Conservation (phyloP, 2,797 vertebrate genomes). For the Oceanodroma leucorhoa region DNA sequence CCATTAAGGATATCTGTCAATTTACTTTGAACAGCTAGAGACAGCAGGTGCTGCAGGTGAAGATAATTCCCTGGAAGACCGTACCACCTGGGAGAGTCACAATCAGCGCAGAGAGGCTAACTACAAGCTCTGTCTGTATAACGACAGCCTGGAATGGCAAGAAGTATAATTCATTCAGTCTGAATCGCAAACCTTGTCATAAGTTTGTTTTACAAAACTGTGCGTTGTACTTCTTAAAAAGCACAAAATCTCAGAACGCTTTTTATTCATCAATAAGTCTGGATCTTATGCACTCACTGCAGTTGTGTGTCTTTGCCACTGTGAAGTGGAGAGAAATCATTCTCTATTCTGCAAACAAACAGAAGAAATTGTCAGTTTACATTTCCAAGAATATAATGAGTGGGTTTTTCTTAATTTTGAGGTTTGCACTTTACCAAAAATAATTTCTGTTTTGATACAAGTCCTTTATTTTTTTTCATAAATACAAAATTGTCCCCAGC, state of each 20-base stretch:
- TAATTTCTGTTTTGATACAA: neutral
- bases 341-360: neutral
- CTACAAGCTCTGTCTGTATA: neutral
- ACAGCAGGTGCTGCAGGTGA: slow-evolving; percentile 3
- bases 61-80: neutral
- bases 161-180: neutral
- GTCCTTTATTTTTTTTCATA: neutral
- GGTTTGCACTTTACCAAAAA: neutral
- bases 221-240: neutral
- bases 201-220: neutral
- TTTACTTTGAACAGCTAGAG: neutral
- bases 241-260: neutral
- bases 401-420: neutral
- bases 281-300: neutral
- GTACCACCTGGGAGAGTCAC: neutral
- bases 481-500: neutral
- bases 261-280: neutral
- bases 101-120: neutral
- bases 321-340: neutral
- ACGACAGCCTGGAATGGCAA: neutral
- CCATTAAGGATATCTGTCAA: neutral
- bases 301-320: neutral
- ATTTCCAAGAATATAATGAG: neutral
- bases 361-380: neutral
- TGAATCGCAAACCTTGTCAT: neutral